A percentile compares a stretch with the other conserved stretches of the same genome.
These are phyloP conservation scores for Clarias platycephalus DNA, from an alignment of 2,797 vertebrate genomes.

Conservation along the genomic window DNA sequence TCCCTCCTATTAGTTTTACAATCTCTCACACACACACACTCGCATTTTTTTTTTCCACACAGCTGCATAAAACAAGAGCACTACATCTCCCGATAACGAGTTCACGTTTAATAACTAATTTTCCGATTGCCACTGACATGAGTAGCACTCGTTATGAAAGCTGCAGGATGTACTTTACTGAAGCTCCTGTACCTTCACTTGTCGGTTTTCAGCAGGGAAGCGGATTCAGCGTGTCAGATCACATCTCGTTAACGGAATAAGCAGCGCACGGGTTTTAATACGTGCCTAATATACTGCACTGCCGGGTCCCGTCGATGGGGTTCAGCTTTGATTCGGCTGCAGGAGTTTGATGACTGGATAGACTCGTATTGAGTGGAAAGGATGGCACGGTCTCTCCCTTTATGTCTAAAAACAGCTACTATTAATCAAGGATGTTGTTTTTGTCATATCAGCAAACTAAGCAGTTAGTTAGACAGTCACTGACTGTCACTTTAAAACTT, in stretches of 20 bases:
- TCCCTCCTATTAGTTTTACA: not conserved
- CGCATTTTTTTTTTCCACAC: not conserved
- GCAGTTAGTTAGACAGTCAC: not conserved
- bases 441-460: conserved; percentile 3
- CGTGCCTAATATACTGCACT: not conserved
- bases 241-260: conserved; percentile 16
- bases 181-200: not conserved
- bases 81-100: not conserved
- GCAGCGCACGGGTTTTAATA: not conserved
- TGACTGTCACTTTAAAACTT: not conserved
- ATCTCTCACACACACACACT: not conserved
- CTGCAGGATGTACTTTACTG: not conserved
- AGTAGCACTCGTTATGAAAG: not conserved
- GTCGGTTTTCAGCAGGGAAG: not conserved
- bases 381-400: not conserved
- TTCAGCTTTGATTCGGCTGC: not conserved
- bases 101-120: not conserved
- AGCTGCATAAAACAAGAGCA: not conserved
- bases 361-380: conserved; percentile 6
- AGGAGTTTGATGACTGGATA: not conserved
- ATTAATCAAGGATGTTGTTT: conserved; percentile 13
- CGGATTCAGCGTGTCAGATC: not conserved
- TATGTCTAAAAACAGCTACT: not conserved
- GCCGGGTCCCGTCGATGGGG: not conserved
- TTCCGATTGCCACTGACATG: not conserved